Percentiles rank a stretch among this genome's conserved stretches.
These are phyloP conservation scores for Hoplostethus mediterraneus DNA, from an alignment of 2,797 vertebrate species.

Conservation along the genomic window DNA sequence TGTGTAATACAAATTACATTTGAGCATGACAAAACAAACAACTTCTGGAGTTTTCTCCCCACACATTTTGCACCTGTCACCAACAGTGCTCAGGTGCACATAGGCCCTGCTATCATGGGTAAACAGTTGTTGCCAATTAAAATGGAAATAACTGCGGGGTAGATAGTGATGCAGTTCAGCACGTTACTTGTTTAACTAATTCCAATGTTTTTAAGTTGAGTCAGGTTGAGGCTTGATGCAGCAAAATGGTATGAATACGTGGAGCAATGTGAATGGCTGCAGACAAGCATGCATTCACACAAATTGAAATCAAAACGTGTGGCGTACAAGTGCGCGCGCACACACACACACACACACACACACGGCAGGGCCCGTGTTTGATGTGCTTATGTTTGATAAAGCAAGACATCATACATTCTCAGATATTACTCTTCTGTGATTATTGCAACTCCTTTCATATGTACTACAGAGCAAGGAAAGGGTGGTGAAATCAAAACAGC, in stretches of 20 bases:
- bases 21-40: not conserved
- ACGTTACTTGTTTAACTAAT: no score
- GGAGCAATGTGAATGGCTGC: not conserved
- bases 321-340: not conserved
- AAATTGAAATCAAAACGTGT: conserved; percentile 5
- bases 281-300: not conserved
- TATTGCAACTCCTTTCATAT: conserved; percentile 45
- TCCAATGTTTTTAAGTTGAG: not conserved
- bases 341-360: not conserved
- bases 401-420: conserved; percentile 26
- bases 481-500: conserved; percentile 52
- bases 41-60: not conserved
- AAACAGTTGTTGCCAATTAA: not conserved
- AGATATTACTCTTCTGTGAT: conserved; percentile 53
- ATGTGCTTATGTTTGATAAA: conserved; percentile 31
- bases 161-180: conserved; percentile 1
- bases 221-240: not conserved
- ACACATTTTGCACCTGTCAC: not conserved
- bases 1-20: no score
- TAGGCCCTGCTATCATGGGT: not conserved
- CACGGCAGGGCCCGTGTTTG: not conserved
- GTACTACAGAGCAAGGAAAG: conserved; percentile 26
- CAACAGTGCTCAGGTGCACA: not conserved
- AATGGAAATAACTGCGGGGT: not conserved
- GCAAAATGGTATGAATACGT: conserved; percentile 7